Evolutionary conservation across 2,888 invertebrate genomes (phyloP), one percentile per base, ranked within the genome.

Genomic region (Spilosoma lubricipeda): DNA sequence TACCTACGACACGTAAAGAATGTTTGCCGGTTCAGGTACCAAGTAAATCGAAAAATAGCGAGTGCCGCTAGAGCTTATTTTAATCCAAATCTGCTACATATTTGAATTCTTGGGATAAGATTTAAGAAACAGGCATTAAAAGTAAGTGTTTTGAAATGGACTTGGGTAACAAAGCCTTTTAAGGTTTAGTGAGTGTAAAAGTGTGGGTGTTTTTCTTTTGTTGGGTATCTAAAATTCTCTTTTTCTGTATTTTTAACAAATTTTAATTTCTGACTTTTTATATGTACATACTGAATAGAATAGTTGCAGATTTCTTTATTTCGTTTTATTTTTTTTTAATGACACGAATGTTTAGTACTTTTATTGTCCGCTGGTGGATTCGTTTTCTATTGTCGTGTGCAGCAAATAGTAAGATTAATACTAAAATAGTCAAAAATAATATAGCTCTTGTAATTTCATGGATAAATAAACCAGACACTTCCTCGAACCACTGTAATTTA

Each of bases 1-100:
- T 36, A 66, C 27, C 39, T 42, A n/a, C 45, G n/a, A 39, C n/a
- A 39, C n/a, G 39, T 39, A 63, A 63, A 18, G 63, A 63, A 30
- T 30, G 63, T 18, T 63, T 30, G 30, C 15, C 15, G 30, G 30
- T 63, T 63, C 63, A 63, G 30, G 63, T 66, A 39, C 30, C 71
- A 33, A 48, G 64, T 71, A 71, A 66, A 66, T 71, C 36, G n/a
- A 36, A 66, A 52, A 71, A 56, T 56, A 56, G 48, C 36, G 20
- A 23, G 20, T 27, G 20, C 39, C 20, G 30, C 20, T 71, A 39
- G 56, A 71, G 39, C 52, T 48, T 67, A 66, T 48, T 66, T 71
- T 71, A 67, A 67, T 63, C 63, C 36, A 42, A 59, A 52, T 27
- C 42, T 59, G 59, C 63, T 67, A 42, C 39, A 63, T 72, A 68